phyloP scores from a whole-genome alignment of 2,797 vertebrate species.

The Acrossocheilus wenchowensis region DNA sequence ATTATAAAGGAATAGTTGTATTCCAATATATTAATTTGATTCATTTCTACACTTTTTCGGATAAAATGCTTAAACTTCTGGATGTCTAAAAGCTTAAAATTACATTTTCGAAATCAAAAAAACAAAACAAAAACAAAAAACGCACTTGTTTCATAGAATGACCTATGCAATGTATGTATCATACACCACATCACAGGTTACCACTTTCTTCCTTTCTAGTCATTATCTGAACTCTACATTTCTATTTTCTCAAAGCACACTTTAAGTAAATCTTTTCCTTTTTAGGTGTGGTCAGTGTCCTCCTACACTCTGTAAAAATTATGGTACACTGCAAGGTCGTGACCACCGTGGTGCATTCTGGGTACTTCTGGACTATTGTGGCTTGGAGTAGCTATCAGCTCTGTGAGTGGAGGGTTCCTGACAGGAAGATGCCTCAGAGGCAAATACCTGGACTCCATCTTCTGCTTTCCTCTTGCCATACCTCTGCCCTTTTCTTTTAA shows the following conservation, averaged over 20 bases:
- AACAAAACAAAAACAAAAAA: not conserved
- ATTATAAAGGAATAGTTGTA: not conserved
- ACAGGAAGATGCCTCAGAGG: constrained; percentile 70
- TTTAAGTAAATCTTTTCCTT: constrained; percentile 14
- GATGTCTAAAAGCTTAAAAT: not conserved
- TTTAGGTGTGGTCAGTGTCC: constrained; percentile 21
- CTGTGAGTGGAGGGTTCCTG: constrained; percentile 20
- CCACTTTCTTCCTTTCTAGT: not conserved
- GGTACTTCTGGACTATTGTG: constrained; percentile 12
- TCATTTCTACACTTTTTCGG: not conserved
- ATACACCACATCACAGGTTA: not conserved
- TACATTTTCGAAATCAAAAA: not conserved
- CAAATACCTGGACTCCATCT: constrained; percentile 75
- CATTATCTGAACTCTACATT: constrained; percentile 20
- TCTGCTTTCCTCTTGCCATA: constrained; percentile 66
- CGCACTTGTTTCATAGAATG: not conserved
- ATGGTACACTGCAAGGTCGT: constrained; percentile 4
- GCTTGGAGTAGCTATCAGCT: not conserved
- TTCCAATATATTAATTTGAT: not conserved
- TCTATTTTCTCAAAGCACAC: not conserved
- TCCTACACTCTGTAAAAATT: not conserved
- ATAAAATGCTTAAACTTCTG: not conserved
- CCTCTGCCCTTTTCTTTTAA: constrained; percentile 65
- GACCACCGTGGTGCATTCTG: constrained; percentile 10
- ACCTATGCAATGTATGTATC: not conserved